A percentile compares a stretch with the other conserved stretches of the same genome.
Conservation (phyloP, 2,797 vertebrate species). For the Megalops cyprinoides region DNA sequence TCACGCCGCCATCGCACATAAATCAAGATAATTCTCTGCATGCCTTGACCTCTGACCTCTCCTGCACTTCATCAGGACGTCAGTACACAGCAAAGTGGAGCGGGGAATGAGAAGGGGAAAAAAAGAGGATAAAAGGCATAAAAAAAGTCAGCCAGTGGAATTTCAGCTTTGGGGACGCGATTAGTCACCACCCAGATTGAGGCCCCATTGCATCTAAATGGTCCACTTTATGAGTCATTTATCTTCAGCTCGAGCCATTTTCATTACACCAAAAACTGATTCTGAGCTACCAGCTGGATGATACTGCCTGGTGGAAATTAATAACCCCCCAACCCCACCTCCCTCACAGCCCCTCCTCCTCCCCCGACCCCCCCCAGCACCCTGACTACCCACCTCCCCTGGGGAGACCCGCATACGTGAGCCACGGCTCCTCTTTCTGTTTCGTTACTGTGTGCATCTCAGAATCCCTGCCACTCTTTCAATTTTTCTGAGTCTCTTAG, state of each 20-base stretch:
- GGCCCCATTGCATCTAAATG: slow-evolving; percentile 96
- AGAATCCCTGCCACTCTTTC: slow-evolving; percentile 86
- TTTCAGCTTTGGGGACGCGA: slow-evolving; percentile 84
- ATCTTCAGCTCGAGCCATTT: slow-evolving; percentile 98
- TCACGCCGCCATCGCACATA: slow-evolving; percentile 85
- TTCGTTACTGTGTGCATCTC: slow-evolving; percentile 86
- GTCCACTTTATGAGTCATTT: slow-evolving; percentile 99
- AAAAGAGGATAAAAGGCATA: slow-evolving; percentile 20
- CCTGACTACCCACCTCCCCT: slow-evolving; percentile 27
- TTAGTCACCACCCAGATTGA: slow-evolving; percentile 96
- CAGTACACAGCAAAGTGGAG: slow-evolving; percentile 45
- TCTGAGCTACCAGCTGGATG: slow-evolving; percentile 94
- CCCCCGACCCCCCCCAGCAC: slow-evolving; percentile 46
- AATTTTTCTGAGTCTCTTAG: slow-evolving; percentile 89
- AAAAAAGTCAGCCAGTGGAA: slow-evolving; percentile 78
- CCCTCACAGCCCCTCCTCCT: slow-evolving; percentile 38
- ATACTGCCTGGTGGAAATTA: slow-evolving; percentile 94
- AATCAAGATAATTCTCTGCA: slow-evolving; percentile 98
- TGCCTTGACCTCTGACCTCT: slow-evolving; percentile 95
- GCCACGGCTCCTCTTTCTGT: slow-evolving; percentile 85
- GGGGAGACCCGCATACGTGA: slow-evolving; percentile 81
- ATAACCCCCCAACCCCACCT: slow-evolving; percentile 81
- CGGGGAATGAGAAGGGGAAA: slow-evolving; percentile 38
- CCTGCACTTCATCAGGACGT: slow-evolving; percentile 89
- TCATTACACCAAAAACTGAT: slow-evolving; percentile 96